A percentile compares a stretch with the other conserved stretches of the same genome.
These are phyloP conservation scores for Patiria pectinifera DNA, from an alignment of 53 echinoderm and acorn worm species.

Conservation along the genomic window DNA sequence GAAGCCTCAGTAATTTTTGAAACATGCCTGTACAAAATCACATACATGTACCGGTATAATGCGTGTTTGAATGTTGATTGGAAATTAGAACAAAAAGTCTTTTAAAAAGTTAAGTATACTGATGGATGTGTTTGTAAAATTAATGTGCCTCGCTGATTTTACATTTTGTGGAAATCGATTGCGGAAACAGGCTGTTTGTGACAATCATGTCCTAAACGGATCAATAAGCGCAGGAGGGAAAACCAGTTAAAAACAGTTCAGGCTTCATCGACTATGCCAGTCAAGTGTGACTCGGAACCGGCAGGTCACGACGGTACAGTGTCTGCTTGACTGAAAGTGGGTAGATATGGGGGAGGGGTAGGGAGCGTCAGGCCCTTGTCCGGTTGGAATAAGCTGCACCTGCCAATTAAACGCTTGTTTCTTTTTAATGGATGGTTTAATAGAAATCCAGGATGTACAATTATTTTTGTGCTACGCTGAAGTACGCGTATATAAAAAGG, in stretches of 20 bases:
- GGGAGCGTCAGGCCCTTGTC: background rate
- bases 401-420: conserved; percentile 3
- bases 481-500: background rate
- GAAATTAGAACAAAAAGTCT: no score
- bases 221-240: background rate
- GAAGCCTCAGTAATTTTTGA: no score
- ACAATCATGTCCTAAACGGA: background rate
- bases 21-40: no score
- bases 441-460: background rate
- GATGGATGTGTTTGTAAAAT: no score
- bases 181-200: background rate
- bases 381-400: background rate
- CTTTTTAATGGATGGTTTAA: background rate
- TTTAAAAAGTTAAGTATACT: no score
- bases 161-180: background rate
- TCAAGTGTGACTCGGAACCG: background rate
- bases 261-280: background rate
- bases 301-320: background rate
- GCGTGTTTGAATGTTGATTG: no score
- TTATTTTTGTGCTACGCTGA: background rate
- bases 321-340: background rate
- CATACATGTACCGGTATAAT: no score
- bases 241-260: background rate
- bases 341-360: background rate
- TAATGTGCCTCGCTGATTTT: no score